These are phyloP conservation scores for Leucoptera coffeella DNA, from an alignment of 2,888 invertebrate genomes.

Conservation along the genomic window DNA sequence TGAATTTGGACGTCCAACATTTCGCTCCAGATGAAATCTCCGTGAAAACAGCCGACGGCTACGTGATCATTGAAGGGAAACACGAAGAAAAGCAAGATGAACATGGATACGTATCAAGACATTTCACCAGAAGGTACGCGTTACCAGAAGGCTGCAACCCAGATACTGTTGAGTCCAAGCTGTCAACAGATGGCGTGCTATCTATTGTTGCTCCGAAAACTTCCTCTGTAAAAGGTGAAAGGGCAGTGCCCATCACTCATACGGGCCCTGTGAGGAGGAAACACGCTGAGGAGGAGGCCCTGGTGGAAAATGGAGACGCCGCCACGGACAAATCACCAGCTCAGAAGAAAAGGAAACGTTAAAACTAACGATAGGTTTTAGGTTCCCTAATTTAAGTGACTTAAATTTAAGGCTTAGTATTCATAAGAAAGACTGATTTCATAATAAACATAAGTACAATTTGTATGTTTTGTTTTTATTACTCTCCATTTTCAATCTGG, in stretches of 20 bases:
- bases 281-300: slow-evolving; percentile 16
- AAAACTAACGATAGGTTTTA: slow-evolving; percentile 5
- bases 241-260: slow-evolving; percentile 54
- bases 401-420: no score
- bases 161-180: slow-evolving; percentile 60
- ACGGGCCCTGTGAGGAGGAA: slow-evolving; percentile 54
- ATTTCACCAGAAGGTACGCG: slow-evolving; percentile 67
- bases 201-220: slow-evolving; percentile 58
- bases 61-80: slow-evolving; percentile 67
- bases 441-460: no score
- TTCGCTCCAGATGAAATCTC: slow-evolving; percentile 71
- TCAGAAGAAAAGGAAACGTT: slow-evolving; percentile 30
- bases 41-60: slow-evolving; percentile 67
- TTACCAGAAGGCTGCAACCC: slow-evolving; percentile 69
- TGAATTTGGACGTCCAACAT: slow-evolving; percentile 70
- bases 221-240: slow-evolving; percentile 22
- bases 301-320: slow-evolving; percentile 9
- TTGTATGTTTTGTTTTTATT: no score
- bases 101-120: slow-evolving; percentile 66
- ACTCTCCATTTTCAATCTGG: no score
- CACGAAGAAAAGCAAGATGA: slow-evolving; percentile 73
- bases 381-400: no score
- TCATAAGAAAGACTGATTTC: no score
- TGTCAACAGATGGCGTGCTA: slow-evolving; percentile 72
- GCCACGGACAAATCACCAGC: slow-evolving; percentile 19